These are phyloP conservation scores for Cybosia mesomella DNA, from an alignment of 2,888 invertebrate genomes.

Conservation along the genomic window DNA sequence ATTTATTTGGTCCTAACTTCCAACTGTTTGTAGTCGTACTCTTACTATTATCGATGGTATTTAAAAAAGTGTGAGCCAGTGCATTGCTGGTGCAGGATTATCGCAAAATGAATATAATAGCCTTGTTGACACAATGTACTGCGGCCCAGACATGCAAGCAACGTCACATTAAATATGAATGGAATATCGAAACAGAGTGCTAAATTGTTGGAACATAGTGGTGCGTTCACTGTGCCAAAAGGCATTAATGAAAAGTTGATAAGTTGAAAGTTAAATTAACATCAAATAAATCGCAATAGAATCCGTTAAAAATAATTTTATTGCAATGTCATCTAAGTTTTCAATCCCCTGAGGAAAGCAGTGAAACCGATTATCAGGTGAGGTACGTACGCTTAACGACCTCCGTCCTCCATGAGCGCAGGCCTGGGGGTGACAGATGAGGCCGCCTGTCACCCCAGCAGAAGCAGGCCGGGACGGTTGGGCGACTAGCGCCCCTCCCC, in stretches of 20 bases:
- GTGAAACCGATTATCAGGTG: too few species aligned
- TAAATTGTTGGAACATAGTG: background rate
- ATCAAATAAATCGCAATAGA: too few species aligned
- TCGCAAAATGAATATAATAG: constrained; percentile 10
- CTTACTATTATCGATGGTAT: background rate
- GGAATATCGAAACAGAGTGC: background rate
- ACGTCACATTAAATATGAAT: background rate
- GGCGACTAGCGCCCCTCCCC: too few species aligned
- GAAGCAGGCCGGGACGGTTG: too few species aligned
- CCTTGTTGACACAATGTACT: constrained; percentile 11
- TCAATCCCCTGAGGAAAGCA: too few species aligned
- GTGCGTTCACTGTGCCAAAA: background rate
- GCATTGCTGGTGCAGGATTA: background rate
- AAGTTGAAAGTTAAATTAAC: background rate
- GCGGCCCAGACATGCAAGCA: background rate
- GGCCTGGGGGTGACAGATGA: too few species aligned
- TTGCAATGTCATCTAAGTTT: too few species aligned
- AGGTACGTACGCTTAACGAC: too few species aligned
- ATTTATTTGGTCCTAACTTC: background rate
- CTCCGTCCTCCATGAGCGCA: too few species aligned
- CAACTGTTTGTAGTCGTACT: background rate
- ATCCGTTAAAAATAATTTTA: too few species aligned
- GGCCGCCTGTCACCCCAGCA: too few species aligned
- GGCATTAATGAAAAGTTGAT: background rate
- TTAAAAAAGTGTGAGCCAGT: background rate